Percentiles rank a stretch among this genome's conserved stretches.
These are phyloP conservation scores for Lasaia peninsularis DNA, from an alignment of 1,140 invertebrate genomes.

Conservation along the genomic window DNA sequence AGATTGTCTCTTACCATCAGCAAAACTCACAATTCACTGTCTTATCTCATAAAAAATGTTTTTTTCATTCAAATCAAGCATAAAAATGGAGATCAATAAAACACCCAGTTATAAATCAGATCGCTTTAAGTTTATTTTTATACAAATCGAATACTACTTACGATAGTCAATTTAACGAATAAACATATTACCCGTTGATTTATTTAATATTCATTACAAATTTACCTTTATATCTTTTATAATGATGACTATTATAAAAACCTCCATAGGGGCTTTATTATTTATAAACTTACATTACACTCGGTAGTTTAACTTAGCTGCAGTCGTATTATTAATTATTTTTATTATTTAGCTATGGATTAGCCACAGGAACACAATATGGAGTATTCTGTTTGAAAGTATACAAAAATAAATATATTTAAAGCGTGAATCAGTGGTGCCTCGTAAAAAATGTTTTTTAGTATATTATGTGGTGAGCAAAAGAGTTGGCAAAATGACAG, in stretches of 20 bases:
- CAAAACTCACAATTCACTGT: too few species aligned
- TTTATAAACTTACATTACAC: constrained; percentile 71
- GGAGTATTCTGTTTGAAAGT: constrained; percentile 35
- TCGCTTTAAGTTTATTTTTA: constrained; percentile 78
- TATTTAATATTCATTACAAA: constrained; percentile 70
- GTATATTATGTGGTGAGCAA: too few species aligned
- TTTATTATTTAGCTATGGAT: constrained; percentile 55
- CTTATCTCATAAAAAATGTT: too few species aligned
- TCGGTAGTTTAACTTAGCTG: constrained; percentile 60
- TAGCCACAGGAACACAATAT: constrained; percentile 67
- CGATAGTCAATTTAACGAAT: constrained; percentile 74
- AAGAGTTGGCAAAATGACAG: too few species aligned
- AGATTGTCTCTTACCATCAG: too few species aligned
- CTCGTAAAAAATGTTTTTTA: not conserved
- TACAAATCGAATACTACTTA: constrained; percentile 77
- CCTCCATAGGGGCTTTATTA: constrained; percentile 74
- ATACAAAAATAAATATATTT: constrained; percentile 27
- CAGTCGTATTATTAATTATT: constrained; percentile 62
- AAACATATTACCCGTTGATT: constrained; percentile 72
- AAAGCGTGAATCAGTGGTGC: not conserved
- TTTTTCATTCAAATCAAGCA: not conserved
- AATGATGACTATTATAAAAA: constrained; percentile 74
- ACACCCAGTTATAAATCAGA: constrained; percentile 73
- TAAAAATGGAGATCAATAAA: constrained; percentile 17
- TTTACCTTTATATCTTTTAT: constrained; percentile 72